Evolutionary conservation across 2,113 vertebrate genomes (phyloP), one percentile per base, ranked within the genome.

Genomic region (Ondatra zibethicus): DNA sequence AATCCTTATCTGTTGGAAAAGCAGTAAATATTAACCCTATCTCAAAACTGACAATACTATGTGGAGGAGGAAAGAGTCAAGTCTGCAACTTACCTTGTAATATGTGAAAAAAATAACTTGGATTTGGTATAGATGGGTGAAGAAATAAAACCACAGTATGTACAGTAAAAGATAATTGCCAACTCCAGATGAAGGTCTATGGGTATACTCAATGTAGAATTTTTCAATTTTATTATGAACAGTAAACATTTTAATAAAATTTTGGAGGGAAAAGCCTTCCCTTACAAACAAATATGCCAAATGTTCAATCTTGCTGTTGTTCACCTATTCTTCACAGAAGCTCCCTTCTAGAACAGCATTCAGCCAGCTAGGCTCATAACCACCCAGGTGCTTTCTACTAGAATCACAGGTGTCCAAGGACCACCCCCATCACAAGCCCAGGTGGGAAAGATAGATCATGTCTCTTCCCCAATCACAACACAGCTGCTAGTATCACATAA

Each of bases 211-310:
- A 47, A 31, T 31, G 36, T 4, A 91, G 23, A 88, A 73, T 23
- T 42, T 66, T 85, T 72, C 33, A 39, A 63, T 31, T 70, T 85
- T 52, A 66, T 45, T 55, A 6, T 16, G 19, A 47, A 78, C 55
- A 47, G 65, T 47, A 55, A 88, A 12, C 91, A 45, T 77, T n/a
- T 75, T 84, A 88, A 85, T 68, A 76, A 85, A 91, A 36, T n/a
- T 58, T 17, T 29, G 47, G 0, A 66, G 5, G 29, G 45, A 55
- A 36, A 39, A 29, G 45, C 27, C 7, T 39, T 50, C 5, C 21
- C 19, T 89, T 42, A 36, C 27, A 72, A 77, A n/a, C 55, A 2
- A 65, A 8, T 42, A 42, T 42, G 47, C 25, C 73, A 66, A 90
- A 90, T 33, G 36, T n/a, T 89, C 17, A 36, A 5, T 81, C 4